These are phyloP conservation scores for Formica exsecta DNA, from an alignment of 1,140 invertebrate genomes.

Conservation along the genomic window DNA sequence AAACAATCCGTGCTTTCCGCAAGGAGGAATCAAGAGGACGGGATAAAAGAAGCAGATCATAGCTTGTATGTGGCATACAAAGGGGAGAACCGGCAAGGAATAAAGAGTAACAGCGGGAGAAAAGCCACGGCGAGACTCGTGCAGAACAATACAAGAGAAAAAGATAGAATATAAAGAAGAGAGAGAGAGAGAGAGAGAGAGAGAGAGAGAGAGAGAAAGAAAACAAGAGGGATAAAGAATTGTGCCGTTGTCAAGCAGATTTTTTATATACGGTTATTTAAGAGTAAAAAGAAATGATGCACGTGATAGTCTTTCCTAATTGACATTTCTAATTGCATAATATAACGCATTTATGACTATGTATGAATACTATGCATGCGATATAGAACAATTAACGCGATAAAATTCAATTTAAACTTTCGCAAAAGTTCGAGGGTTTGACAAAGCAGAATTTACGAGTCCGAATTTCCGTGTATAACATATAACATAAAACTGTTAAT, in stretches of 20 bases:
- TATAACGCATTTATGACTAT: constrained; percentile 5
- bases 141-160: constrained; percentile 1
- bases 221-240: not conserved
- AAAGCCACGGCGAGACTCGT: not conserved
- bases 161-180: not conserved
- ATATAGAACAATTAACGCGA: not conserved
- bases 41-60: constrained; percentile 43
- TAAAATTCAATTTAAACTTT: constrained; percentile 19
- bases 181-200: not conserved
- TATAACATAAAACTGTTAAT: not conserved
- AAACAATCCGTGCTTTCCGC: constrained; percentile 32
- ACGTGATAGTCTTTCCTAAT: not conserved
- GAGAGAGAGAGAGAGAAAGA: not conserved
- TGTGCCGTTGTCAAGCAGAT: constrained; percentile 33
- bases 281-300: not conserved
- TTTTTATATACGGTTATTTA: constrained; percentile 24
- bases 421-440: not conserved
- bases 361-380: not conserved
- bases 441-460: not conserved
- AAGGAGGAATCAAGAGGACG: constrained; percentile 30
- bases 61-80: constrained; percentile 13
- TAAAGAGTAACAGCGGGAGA: constrained; percentile 24
- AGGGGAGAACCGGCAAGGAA: not conserved
- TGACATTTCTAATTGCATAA: constrained; percentile 45
- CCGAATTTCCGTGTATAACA: not conserved